These are phyloP conservation scores for Poeciliopsis occidentalis DNA, from an alignment of 2,113 vertebrate genomes.

Conservation along the genomic window DNA sequence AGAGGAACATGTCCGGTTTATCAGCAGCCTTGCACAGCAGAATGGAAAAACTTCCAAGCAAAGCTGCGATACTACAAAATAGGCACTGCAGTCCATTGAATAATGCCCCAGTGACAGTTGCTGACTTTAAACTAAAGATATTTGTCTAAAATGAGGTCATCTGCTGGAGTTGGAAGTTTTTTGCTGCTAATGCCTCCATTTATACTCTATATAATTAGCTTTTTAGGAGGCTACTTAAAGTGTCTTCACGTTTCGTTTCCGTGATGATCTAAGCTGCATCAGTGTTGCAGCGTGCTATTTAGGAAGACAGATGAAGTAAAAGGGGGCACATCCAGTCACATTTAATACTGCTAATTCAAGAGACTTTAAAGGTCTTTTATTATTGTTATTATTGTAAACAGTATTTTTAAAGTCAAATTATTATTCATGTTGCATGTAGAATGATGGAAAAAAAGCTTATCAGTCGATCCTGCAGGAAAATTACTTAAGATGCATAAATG, in stretches of 20 bases:
- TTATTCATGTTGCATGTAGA: neutral
- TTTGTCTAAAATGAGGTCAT: conserved; percentile 52
- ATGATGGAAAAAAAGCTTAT: neutral
- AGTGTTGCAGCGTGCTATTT: conserved; percentile 48
- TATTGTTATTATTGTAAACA: neutral
- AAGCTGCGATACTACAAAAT: conserved; percentile 45
- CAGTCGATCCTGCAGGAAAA: neutral
- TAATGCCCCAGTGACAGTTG: conserved; percentile 59
- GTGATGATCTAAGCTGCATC: conserved; percentile 41
- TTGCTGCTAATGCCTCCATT: conserved; percentile 41
- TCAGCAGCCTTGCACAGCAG: conserved; percentile 59
- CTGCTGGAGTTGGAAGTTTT: conserved; percentile 40
- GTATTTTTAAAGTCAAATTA: neutral
- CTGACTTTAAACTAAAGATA: conserved; percentile 58
- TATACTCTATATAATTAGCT: conserved; percentile 32
- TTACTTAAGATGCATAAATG: no score
- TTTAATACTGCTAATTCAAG: no score
- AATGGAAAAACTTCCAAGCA: conserved; percentile 51
- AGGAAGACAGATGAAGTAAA: conserved; percentile 7
- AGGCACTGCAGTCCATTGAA: conserved; percentile 58
- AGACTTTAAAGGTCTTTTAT: no score
- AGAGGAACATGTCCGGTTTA: conserved; percentile 67
- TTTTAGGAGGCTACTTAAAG: conserved; percentile 49
- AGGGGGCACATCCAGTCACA: no score
- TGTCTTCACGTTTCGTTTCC: conserved; percentile 30